Percentiles rank a stretch among this genome's conserved stretches.
Conservation (phyloP, 2,113 vertebrate species). For the Elephas maximus region DNA sequence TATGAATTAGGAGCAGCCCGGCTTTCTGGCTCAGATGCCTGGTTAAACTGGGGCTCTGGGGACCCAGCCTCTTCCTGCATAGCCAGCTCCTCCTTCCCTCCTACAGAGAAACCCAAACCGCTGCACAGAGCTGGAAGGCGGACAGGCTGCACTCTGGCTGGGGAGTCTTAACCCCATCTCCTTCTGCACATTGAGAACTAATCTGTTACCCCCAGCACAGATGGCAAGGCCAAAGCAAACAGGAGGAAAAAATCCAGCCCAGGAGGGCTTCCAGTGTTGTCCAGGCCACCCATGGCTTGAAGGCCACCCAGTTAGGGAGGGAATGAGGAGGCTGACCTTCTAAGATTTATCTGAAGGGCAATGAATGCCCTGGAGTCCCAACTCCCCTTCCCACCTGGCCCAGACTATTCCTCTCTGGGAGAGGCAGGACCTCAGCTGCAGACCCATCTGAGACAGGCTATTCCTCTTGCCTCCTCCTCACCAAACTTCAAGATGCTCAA, state of each 20-base stretch:
- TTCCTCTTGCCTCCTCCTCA: not conserved
- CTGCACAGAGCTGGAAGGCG: not conserved
- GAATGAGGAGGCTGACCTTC: not conserved
- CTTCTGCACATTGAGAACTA: not conserved
- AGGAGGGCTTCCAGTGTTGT: not conserved
- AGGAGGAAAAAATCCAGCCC: not conserved
- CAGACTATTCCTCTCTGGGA: not conserved
- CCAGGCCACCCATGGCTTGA: slow-evolving; percentile 9
- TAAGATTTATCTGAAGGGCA: slow-evolving; percentile 14
- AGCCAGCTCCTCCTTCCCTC: not conserved
- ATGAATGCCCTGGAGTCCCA: not conserved
- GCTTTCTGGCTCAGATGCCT: not conserved
- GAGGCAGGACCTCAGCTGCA: not conserved
- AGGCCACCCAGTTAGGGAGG: not conserved
- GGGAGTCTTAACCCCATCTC: not conserved
- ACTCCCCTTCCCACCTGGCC: rapidly evolving
- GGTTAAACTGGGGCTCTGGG: not conserved
- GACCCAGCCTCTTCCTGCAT: too few species aligned
- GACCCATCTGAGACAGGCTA: not conserved
- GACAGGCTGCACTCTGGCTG: not conserved
- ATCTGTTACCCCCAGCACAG: not conserved
- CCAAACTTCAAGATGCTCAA: not conserved
- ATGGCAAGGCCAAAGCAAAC: not conserved
- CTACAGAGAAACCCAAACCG: not conserved
- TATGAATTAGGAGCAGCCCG: not conserved